Evolutionary conservation across 1,140 invertebrate species (phyloP), one percentile per base, ranked within the genome.

Genomic region (Drosophila ananassae): DNA sequence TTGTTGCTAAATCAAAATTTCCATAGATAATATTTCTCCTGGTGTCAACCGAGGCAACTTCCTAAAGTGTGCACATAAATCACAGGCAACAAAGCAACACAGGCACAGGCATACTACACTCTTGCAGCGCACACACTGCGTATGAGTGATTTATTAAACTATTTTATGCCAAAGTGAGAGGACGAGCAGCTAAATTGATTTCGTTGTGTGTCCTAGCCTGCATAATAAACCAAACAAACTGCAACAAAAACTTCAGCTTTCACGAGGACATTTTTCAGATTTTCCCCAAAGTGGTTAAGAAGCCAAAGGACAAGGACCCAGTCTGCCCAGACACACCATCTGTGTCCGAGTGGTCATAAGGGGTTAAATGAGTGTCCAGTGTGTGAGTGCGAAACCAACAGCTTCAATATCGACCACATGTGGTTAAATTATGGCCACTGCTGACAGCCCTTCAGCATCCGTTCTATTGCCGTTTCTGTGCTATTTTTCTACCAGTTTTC

Each of bases 331-430:
- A 37, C 52, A 54, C 64, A 74, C 53, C 64, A 59, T 58, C 66
- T 62, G 76, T 48, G 73, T 48, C 58, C 67, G 63, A 71, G 52
- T 76, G 78, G 74, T 85, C 82, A 87, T 78, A 82, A 74, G 83
- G 78, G 82, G 78, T 89, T 85, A 85, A 85, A 82, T 89, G 75
- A 68, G 69, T 75, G 47, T 61, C 46, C 46, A 60, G 48, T 54
- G 47, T 62, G 55, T 75, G 48, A 67, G 52, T 48, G 44, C 44
- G 17, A 4, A 24, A 2, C 39, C 51, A 22, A 7, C 32, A 55
- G 61, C 77, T 58, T 52, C 84, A 73, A 89, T 89, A 89, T 80
- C 80, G 77, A 89, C 84, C 85, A 89, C 84, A 84, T 89, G 79
- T 81, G 84, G 84, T 90, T 90, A 89, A 89, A 75, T 90, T 89